A percentile compares a stretch with the other conserved stretches of the same genome.
These are phyloP conservation scores for Coptotermes formosanus DNA, from an alignment of 1,140 invertebrate species.

Conservation along the genomic window DNA sequence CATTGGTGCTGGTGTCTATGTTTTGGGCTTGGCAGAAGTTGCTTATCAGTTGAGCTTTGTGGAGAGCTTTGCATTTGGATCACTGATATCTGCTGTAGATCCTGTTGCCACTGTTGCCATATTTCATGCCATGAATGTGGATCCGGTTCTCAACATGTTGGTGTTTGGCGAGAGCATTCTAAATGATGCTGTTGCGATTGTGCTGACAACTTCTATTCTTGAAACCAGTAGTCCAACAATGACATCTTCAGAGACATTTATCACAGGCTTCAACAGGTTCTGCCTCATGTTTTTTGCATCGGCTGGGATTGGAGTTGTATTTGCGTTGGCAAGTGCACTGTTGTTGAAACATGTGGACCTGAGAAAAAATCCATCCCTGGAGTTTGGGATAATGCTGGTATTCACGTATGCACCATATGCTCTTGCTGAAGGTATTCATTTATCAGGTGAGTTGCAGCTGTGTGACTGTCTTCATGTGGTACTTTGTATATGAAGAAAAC, in stretches of 20 bases:
- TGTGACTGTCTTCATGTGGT: neutral
- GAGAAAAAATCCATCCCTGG: slow-evolving; percentile 94
- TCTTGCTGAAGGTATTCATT: slow-evolving; percentile 92
- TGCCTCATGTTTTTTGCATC: slow-evolving; percentile 98
- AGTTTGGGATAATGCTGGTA: slow-evolving; percentile 97
- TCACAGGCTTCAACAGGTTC: slow-evolving; percentile 89
- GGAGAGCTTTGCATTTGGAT: slow-evolving; percentile 98
- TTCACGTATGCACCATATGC: slow-evolving; percentile 99
- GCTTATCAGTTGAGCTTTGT: slow-evolving; percentile 91
- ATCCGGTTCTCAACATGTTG: slow-evolving; percentile 96
- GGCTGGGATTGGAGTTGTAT: slow-evolving; percentile 93
- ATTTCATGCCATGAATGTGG: slow-evolving; percentile 94
- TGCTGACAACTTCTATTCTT: slow-evolving; percentile 85
- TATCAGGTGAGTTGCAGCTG: slow-evolving; percentile 69
- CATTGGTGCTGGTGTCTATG: slow-evolving; percentile 91
- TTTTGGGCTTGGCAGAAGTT: slow-evolving; percentile 83
- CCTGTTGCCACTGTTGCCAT: slow-evolving; percentile 98
- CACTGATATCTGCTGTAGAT: slow-evolving; percentile 97
- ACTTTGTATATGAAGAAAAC: neutral
- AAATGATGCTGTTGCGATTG: slow-evolving; percentile 98
- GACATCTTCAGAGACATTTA: slow-evolving; percentile 75
- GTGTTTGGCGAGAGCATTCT: slow-evolving; percentile 98
- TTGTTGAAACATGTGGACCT: slow-evolving; percentile 95
- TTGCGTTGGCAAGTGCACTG: slow-evolving; percentile 91
- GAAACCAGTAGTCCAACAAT: slow-evolving; percentile 73